phyloP scores from a whole-genome alignment of 1,140 invertebrate genomes.

The Gonatopus flavifemur region DNA sequence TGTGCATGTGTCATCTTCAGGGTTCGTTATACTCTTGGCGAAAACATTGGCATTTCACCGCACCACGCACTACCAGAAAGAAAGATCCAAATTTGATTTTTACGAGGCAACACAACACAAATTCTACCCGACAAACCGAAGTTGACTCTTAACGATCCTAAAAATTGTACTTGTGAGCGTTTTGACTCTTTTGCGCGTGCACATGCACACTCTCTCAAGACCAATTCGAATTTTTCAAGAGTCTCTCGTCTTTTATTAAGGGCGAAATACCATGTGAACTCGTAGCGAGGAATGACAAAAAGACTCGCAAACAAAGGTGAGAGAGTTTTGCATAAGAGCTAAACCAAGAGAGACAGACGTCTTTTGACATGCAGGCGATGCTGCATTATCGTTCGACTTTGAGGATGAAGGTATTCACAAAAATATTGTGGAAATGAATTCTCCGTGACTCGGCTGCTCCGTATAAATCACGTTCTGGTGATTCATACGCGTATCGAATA shows the following conservation, averaged over 20 bases:
- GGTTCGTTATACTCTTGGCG: slow-evolving; percentile 6
- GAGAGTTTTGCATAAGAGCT: too few relatives aligned
- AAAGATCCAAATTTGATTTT: slow-evolving; percentile 19
- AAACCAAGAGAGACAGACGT: too few relatives aligned
- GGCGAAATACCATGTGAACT: not conserved
- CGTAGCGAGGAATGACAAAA: too few relatives aligned
- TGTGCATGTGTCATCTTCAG: slow-evolving; percentile 2
- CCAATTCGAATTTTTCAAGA: too few relatives aligned
- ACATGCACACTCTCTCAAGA: too few relatives aligned
- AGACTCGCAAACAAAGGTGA: not conserved
- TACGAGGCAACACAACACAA: slow-evolving; percentile 4
- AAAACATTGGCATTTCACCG: slow-evolving; percentile 2
- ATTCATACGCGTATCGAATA: too few relatives aligned
- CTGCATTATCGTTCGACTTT: slow-evolving; percentile 20
- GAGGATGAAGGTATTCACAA: slow-evolving; percentile 20
- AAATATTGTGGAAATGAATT: slow-evolving; percentile 14
- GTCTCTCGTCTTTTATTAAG: slow-evolving; percentile 18
- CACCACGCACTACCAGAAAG: slow-evolving; percentile 7
- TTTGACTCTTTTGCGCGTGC: too few relatives aligned
- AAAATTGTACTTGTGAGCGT: too few relatives aligned
- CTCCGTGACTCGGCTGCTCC: too few relatives aligned
- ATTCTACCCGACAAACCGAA: slow-evolving; percentile 21
- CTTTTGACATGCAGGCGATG: slow-evolving; percentile 13
- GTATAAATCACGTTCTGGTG: too few relatives aligned
- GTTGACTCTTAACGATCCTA: too few relatives aligned